These are phyloP conservation scores for Diloba caeruleocephala DNA, from an alignment of 2,888 invertebrate genomes.

Conservation along the genomic window DNA sequence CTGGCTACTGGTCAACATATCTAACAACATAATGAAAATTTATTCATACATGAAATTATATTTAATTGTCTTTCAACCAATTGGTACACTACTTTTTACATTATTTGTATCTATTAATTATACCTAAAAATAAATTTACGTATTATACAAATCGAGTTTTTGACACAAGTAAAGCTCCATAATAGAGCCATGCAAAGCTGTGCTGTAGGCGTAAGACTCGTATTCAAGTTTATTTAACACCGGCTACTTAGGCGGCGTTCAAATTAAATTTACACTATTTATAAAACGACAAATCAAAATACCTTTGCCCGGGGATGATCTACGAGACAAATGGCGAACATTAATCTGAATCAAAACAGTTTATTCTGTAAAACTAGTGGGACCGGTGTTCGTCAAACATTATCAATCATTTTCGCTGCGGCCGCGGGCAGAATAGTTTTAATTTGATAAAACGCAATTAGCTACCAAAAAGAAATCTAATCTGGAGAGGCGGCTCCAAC, in stretches of 20 bases:
- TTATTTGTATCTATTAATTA: constrained; percentile 12
- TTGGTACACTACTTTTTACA: constrained; percentile 13
- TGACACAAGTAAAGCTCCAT: background rate
- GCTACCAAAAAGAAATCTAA: constrained; percentile 89
- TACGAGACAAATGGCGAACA: constrained; percentile 78
- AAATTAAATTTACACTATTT: constrained; percentile 31
- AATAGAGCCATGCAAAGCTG: background rate
- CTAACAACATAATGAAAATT: constrained; percentile 29
- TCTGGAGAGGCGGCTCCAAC: constrained; percentile 77
- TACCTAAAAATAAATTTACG: constrained; percentile 7
- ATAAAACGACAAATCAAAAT: constrained; percentile 51
- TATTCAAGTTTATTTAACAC: constrained; percentile 9
- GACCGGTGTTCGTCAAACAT: constrained; percentile 80
- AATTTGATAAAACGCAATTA: constrained; percentile 89
- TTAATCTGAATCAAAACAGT: constrained; percentile 86
- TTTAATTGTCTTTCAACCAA: constrained; percentile 35
- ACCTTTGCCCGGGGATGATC: constrained; percentile 44
- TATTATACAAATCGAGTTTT: constrained; percentile 13
- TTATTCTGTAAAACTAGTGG: constrained; percentile 86
- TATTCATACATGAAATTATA: constrained; percentile 36
- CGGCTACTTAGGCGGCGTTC: background rate
- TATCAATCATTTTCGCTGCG: constrained; percentile 82
- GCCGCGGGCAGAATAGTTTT: constrained; percentile 81
- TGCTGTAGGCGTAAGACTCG: constrained; percentile 7
- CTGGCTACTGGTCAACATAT: constrained; percentile 42